Evolutionary conservation across 1,140 invertebrate genomes (phyloP).

Genomic region (Alviniconcha marisindica): DNA sequence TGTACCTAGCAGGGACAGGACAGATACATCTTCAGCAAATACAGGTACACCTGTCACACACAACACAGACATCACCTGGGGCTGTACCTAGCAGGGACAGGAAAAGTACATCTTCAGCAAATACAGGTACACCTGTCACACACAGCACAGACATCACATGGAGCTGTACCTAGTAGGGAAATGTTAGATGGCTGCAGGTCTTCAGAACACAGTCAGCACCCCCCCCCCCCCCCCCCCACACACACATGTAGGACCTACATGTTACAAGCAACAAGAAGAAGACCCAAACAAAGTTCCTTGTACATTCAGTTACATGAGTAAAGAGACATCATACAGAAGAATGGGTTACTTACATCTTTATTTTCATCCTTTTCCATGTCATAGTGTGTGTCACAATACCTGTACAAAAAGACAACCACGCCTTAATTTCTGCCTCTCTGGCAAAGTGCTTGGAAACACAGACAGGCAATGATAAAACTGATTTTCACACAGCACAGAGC

Average conservation of each 20-base stretch:
- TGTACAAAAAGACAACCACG: conserved; percentile 44
- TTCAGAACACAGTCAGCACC: not conserved
- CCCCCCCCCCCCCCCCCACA: not conserved
- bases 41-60: conserved; percentile 77
- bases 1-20: too few relatives aligned
- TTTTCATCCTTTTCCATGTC: conserved; percentile 77
- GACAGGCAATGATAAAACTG: too few relatives aligned
- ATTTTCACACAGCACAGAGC: too few relatives aligned
- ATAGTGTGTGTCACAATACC: conserved; percentile 85
- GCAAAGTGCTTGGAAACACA: too few relatives aligned
- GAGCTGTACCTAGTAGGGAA: too few relatives aligned
- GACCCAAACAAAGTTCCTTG: too few relatives aligned
- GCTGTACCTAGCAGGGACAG: too few relatives aligned
- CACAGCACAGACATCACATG: not conserved
- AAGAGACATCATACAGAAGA: not conserved
- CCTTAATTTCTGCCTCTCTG: too few relatives aligned
- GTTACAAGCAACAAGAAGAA: too few relatives aligned
- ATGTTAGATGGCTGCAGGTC: too few relatives aligned
- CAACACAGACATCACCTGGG: conserved; percentile 52
- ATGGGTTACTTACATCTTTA: conserved; percentile 73
- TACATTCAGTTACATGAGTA: too few relatives aligned
- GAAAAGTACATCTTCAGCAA: conserved; percentile 80
- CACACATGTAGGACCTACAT: too few relatives aligned
- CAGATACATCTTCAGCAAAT: conserved; percentile 73
- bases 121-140: conserved; percentile 76